These are phyloP conservation scores for Phenganax subtilis DNA, from an alignment of 92 coral and sea anemone genomes.

Conservation along the genomic window DNA sequence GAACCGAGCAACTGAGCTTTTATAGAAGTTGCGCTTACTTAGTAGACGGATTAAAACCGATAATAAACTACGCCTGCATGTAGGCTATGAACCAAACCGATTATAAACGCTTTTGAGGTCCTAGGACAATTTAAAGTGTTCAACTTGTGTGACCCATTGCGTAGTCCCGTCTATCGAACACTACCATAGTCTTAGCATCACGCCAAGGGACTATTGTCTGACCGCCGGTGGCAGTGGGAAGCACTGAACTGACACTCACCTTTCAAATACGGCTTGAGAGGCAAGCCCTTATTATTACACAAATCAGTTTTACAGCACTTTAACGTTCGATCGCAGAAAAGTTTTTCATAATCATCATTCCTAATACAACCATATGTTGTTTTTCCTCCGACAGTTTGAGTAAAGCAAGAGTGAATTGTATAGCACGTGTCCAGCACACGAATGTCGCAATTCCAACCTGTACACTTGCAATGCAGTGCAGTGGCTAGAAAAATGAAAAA, in stretches of 20 bases:
- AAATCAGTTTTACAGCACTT: not conserved
- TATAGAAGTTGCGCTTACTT: too few relatives aligned
- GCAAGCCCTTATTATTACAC: conserved; percentile 6
- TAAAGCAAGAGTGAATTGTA: not conserved
- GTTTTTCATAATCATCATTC: not conserved
- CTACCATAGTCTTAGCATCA: too few relatives aligned
- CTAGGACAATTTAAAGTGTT: too few relatives aligned
- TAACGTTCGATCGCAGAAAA: not conserved
- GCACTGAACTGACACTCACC: not conserved
- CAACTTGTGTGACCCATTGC: too few relatives aligned
- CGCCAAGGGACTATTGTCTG: too few relatives aligned
- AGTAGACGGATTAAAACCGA: too few relatives aligned
- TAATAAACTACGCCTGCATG: too few relatives aligned
- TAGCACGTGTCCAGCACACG: not conserved
- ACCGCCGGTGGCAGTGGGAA: too few relatives aligned
- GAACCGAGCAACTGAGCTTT: too few relatives aligned
- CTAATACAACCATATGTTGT: not conserved
- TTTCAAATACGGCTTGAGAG: not conserved
- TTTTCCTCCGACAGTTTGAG: not conserved
- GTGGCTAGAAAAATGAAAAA: not conserved
- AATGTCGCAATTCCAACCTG: not conserved
- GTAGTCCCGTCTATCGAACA: too few relatives aligned
- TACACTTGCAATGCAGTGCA: conserved; percentile 1
- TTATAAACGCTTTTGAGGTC: too few relatives aligned
- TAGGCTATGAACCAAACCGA: too few relatives aligned